Base-by-base conservation (phyloP, 1,140 invertebrate genomes). In the Drosophila bipectinata region DNA sequence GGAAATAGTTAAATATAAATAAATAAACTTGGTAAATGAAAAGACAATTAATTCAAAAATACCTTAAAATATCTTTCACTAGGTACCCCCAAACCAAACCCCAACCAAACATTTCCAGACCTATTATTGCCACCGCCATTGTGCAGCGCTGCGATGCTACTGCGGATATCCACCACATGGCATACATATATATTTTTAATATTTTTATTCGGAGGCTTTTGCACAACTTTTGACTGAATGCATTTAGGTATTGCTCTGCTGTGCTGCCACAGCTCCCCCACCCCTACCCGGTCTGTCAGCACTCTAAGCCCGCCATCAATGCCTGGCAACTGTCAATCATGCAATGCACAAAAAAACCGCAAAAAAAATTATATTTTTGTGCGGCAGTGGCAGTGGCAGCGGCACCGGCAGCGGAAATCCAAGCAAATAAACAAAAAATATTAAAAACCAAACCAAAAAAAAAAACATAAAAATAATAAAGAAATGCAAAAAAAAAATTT, bases 301-400 rank as follows among this genome's bases (percentile, higher is more conserved):
- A 44, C 45, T 55, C 34, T 44, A 58, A 49, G 48, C 34, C 52
- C 41, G 57, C 51, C 64, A 85, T 77, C 60, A 77, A 77, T 81
- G 73, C 67, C 69, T 44, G 59, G 74, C 66, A 75, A 81, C 82
- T 85, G 81, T 85, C 81, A 85, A 85, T 85, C 79, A 79, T 67
- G 61, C 69, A 69, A 61, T 64, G 62, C 47, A 56, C 53, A 78
- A 41, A 72, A 76, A 77, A 58, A 58, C 24, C 44, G 44, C 56
- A 63, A 49, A 67, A 72, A 55, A 69, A 58, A 61, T 54, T 32
- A 61, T 34, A 54, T 72, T 61, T 73, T 62, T 72, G 45, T 73
- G 52, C 55, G 63, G 41, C 68, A 68, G 26, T 28, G 26, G 26
- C 26, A 28, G 26, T 5, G 26, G 26, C 0, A 28, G 26, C 1